Percentiles rank a stretch among this genome's conserved stretches.
These are phyloP conservation scores for Dryocosmus kuriphilus DNA, from an alignment of 2,888 invertebrate species.

Conservation along the genomic window DNA sequence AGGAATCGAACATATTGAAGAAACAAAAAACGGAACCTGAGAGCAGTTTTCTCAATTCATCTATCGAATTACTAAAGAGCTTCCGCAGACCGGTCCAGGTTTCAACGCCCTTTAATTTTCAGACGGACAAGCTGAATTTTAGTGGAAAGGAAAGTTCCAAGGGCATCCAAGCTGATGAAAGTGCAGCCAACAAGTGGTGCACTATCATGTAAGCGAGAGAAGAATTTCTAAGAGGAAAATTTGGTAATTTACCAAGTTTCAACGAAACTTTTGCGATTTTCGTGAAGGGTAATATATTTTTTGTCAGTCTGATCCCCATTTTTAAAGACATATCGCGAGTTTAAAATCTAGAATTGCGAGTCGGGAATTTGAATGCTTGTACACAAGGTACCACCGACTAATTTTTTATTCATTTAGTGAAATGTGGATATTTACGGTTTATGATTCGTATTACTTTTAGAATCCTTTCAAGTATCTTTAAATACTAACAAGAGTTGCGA, in stretches of 20 bases:
- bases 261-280: conserved; percentile 10
- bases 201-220: conserved; percentile 10
- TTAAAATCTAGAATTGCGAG: not conserved
- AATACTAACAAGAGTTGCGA: not conserved
- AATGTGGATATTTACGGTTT: conserved; percentile 17
- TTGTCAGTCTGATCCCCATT: not conserved
- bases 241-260: not conserved
- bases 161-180: not conserved
- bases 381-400: conserved; percentile 2
- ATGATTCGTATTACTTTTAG: conserved; percentile 8
- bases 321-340: not conserved
- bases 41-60: conserved; percentile 63
- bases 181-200: conserved; percentile 23
- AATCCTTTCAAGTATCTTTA: conserved; percentile 5
- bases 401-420: conserved; percentile 10
- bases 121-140: conserved; percentile 29
- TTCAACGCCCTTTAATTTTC: conserved; percentile 61
- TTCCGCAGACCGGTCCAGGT: conserved; percentile 67
- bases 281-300: not conserved
- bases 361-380: not conserved
- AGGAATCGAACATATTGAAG: conserved; percentile 58
- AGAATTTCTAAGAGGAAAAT: not conserved
- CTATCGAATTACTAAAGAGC: conserved; percentile 65
- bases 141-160: conserved; percentile 4
- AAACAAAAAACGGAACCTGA: conserved; percentile 66